These are phyloP conservation scores for Sphaeramia orbicularis DNA, from an alignment of 2,797 vertebrate genomes.

Conservation along the genomic window DNA sequence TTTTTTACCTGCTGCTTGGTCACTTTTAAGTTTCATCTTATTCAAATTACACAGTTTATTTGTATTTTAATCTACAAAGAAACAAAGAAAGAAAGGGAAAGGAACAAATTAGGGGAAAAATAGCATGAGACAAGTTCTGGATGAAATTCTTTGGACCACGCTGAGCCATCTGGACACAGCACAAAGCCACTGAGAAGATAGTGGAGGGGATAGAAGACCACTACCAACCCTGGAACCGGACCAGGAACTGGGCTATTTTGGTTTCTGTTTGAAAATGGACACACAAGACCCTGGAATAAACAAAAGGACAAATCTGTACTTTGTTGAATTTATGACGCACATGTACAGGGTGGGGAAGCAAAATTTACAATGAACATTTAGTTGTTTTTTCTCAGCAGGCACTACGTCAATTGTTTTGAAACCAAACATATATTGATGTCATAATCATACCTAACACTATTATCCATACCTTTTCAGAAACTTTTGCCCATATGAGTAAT, in stretches of 20 bases:
- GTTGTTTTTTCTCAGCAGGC: no score
- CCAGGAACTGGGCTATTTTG: slow-evolving; percentile 55
- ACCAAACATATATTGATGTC: no score
- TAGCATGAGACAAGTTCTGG: slow-evolving; percentile 75
- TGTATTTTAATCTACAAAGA: slow-evolving; percentile 40
- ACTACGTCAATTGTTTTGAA: no score
- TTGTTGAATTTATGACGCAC: slow-evolving; percentile 52
- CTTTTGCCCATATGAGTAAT: no score
- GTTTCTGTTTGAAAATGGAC: slow-evolving; percentile 46
- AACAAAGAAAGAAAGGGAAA: slow-evolving; percentile 66
- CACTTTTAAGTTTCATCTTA: no score
- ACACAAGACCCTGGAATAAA: slow-evolving; percentile 46
- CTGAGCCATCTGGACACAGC: slow-evolving; percentile 74
- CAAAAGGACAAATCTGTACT: not conserved
- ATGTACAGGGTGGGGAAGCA: no score
- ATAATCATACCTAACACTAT: no score
- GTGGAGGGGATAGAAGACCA: slow-evolving; percentile 71
- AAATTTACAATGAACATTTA: no score
- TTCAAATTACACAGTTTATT: no score
- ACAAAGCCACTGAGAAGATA: slow-evolving; percentile 54
- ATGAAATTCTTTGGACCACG: slow-evolving; percentile 75
- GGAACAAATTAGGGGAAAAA: slow-evolving; percentile 74
- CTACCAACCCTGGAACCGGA: slow-evolving; percentile 65
- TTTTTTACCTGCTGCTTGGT: no score
- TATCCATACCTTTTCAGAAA: no score